Evolutionary conservation across 2,888 invertebrate species (phyloP).

Genomic region (Halocaridina rubra): DNA sequence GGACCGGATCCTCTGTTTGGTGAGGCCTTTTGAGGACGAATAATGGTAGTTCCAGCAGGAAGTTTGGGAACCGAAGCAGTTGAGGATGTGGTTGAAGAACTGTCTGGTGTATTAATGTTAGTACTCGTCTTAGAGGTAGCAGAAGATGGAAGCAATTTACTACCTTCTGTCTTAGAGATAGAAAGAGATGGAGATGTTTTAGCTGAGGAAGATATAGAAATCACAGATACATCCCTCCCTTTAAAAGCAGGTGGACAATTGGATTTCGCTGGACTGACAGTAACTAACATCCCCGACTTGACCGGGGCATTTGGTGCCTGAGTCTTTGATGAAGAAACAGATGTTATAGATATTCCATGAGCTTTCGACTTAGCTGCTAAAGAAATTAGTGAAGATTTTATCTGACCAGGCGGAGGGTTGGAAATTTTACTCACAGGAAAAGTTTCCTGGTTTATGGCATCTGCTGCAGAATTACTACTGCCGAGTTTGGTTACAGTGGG

Average conservation of each 20-base stretch:
- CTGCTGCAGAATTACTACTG: not conserved
- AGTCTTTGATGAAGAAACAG: slow-evolving; percentile 23
- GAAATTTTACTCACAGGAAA: not conserved
- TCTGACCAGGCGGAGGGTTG: not conserved
- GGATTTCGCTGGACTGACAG: slow-evolving; percentile 37
- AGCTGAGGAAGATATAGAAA: slow-evolving; percentile 6
- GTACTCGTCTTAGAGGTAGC: too few relatives aligned
- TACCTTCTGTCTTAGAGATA: not conserved
- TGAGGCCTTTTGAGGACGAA: slow-evolving; percentile 14
- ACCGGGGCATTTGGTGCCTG: not conserved
- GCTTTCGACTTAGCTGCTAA: slow-evolving; percentile 22
- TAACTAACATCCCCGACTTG: slow-evolving; percentile 43
- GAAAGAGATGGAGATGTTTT: not conserved
- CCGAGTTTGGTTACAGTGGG: not conserved
- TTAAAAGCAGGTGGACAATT: slow-evolving; percentile 17
- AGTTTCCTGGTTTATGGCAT: not conserved
- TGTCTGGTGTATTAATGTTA: too few relatives aligned
- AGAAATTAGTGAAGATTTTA: not conserved
- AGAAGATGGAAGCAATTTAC: not conserved
- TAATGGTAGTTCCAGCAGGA: slow-evolving; percentile 44
- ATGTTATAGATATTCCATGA: slow-evolving; percentile 51
- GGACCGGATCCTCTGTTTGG: slow-evolving; percentile 14
- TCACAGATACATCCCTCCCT: slow-evolving; percentile 26
- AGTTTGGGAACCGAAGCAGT: slow-evolving; percentile 50
- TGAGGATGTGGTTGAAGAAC: not conserved